These are phyloP conservation scores for Cryptoprocta ferox DNA, from an alignment of 2,797 vertebrate species.

Conservation along the genomic window DNA sequence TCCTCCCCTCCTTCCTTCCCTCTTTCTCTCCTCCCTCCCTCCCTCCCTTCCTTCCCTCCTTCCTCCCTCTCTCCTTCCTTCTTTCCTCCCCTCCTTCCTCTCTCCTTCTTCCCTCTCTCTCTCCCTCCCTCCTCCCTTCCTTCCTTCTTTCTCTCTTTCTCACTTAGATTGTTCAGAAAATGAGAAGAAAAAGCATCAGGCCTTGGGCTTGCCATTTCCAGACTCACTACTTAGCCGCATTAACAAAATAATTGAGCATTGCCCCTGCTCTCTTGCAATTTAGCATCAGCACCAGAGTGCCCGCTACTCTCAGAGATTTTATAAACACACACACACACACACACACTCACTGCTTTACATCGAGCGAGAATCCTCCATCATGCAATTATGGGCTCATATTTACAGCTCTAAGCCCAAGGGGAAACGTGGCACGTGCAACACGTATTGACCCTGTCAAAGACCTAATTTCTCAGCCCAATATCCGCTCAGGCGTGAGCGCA, in stretches of 20 bases:
- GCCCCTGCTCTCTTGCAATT: background rate
- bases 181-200: background rate
- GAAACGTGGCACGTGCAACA: rapidly evolving
- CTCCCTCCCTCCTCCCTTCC: background rate
- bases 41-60: background rate
- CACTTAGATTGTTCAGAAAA: background rate
- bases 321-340: background rate
- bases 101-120: background rate
- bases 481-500: background rate
- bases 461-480: background rate
- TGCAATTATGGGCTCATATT: too few relatives aligned
- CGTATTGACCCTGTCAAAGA: too few relatives aligned
- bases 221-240: background rate
- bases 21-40: too few relatives aligned
- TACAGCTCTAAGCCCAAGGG: background rate
- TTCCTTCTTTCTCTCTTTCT: background rate
- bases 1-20: background rate
- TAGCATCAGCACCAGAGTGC: too few relatives aligned
- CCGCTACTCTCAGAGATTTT: background rate
- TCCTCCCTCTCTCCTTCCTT: too few relatives aligned
- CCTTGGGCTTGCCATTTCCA: background rate
- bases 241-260: background rate
- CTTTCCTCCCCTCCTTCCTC: background rate
- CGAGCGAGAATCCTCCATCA: too few relatives aligned
- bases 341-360: background rate